Base-by-base conservation (phyloP, 2,113 vertebrate genomes). In the Pygoscelis adeliae region DNA sequence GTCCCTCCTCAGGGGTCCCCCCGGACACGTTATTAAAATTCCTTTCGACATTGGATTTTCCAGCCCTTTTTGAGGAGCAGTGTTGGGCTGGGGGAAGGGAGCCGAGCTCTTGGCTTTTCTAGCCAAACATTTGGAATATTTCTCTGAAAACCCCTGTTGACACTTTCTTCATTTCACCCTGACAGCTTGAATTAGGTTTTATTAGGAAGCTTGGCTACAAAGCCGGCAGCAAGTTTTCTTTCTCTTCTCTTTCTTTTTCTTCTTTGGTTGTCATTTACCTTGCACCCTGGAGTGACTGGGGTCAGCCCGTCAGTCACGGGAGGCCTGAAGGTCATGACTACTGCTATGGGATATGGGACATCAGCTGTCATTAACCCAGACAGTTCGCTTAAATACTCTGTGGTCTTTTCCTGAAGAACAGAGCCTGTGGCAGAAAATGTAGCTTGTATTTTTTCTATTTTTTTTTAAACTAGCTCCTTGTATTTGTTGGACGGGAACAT, bases 181-280 rank as follows among this genome's bases (percentile, higher is more conserved):
- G 95, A 97, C 96, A 97, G 94, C 93, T 96, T 94, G 95, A 97
- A 97, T 98, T 85, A 95, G 93, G 93, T 96, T 96, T 97, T 93
- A 96, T 97, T 87, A 91, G 95, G 93, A 36, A 83, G 94, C 94
- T 79, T 34, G 92, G 89, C 91, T 88, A 82, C 94, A 90, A 91
- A 97, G 95, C 95, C 92, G 6, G 67, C 96, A 91, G 93, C 84
- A 2, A 79, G 80, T 92, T 97, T 77, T 91, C 93, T 93, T 92
- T 87, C 71, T 82, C 79, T 78, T 89, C 44, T 82, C 83, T 84
- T 47, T 49, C 86, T 67, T 77, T 92, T 84, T 63, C 16, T 40
- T 34, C 67, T 82, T 70, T 27, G 76, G n/a, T 38, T 97, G 90
- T 95, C 94, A 97, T 95, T 97, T 96, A 29, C 15, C 63, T 93